Evolutionary conservation across 2,113 vertebrate species (phyloP).

Genomic region (Leptocoma aspasia): DNA sequence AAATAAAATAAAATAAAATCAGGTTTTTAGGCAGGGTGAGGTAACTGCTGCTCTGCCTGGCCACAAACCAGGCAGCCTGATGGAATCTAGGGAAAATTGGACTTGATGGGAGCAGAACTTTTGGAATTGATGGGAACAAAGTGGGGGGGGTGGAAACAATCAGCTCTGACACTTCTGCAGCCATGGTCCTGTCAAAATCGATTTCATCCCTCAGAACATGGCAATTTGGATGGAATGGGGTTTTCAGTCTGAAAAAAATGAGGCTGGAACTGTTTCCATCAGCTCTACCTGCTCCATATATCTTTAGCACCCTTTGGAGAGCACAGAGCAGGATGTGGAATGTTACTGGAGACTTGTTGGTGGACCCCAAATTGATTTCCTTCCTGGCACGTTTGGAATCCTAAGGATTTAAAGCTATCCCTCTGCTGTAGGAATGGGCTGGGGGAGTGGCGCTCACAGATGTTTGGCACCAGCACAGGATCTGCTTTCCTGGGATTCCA

Average conservation of each 20-base stretch:
- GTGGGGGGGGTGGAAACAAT: neutral
- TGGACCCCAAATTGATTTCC: neutral
- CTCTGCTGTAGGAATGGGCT: neutral
- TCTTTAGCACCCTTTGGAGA: neutral
- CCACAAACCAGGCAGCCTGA: neutral
- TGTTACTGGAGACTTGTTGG: neutral
- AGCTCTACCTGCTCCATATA: neutral
- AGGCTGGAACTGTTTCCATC: neutral
- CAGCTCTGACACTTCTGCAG: neutral
- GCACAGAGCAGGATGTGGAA: neutral
- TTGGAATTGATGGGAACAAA: neutral
- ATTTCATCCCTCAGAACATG: neutral
- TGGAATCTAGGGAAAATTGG: neutral
- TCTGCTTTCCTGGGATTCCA: neutral
- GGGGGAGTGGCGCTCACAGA: neutral
- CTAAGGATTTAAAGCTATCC: neutral
- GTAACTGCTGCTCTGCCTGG: neutral
- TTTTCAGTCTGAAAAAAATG: neutral
- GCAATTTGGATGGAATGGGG: neutral
- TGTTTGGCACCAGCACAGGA: neutral
- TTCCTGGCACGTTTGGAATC: neutral
- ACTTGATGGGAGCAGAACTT: neutral
- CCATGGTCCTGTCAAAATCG: neutral
- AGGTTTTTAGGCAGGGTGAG: fast-evolving
- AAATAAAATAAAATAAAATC: neutral